phyloP scores from a whole-genome alignment of 2,797 vertebrate genomes.

The Hydrophis major region DNA sequence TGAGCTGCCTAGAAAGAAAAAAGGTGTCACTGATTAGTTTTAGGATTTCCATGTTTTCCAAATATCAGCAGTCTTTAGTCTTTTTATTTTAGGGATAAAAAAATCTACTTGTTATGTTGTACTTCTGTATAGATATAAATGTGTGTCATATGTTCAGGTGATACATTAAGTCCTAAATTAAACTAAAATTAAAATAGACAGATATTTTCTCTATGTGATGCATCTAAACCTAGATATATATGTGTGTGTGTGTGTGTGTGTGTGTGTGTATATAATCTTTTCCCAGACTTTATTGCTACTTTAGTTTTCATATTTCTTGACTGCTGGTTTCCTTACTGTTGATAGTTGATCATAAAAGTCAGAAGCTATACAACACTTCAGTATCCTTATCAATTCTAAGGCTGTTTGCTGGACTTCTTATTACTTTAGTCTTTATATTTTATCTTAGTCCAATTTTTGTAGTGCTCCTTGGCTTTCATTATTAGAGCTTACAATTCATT shows the following conservation, averaged over 20 bases:
- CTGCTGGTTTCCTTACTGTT: neutral
- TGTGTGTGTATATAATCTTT: neutral
- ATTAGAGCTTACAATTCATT: neutral
- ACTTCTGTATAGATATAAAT: neutral
- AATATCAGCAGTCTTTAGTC: neutral
- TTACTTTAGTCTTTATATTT: neutral
- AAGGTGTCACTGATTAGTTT: neutral
- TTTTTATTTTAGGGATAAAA: neutral
- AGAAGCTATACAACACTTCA: neutral
- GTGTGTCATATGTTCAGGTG: neutral
- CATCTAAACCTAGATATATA: neutral
- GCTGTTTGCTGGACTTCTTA: neutral
- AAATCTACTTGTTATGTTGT: neutral
- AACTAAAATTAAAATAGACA: neutral
- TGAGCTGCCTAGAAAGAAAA: neutral
- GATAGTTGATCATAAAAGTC: neutral
- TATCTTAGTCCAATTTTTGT: neutral
- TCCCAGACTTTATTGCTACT: neutral
- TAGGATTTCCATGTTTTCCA: neutral
- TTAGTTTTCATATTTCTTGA: neutral
- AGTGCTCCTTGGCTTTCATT: neutral
- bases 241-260: too few relatives aligned
- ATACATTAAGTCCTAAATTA: neutral
- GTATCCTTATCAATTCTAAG: neutral
- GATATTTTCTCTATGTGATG: neutral